Evolutionary conservation across 2,113 vertebrate species (phyloP), one percentile per base, ranked within the genome.

Genomic region (Fregata magnificens): DNA sequence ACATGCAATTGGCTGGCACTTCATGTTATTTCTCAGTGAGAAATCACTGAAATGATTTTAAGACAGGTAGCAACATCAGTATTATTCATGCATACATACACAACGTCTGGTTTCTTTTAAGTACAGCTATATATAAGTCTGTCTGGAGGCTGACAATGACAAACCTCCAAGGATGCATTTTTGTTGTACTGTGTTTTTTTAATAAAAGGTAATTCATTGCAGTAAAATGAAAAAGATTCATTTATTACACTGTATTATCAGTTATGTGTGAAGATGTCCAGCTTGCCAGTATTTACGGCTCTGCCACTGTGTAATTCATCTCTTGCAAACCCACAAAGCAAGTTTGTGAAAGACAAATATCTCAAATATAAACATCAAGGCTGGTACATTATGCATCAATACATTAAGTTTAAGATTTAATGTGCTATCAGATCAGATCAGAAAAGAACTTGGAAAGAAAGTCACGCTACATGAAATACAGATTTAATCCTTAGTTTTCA

Each of bases 231-330:
- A 55, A 91, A 45, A 67, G 66, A 76, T 84, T 55, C 4, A 79
- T 94, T 93, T 93, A 50, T 90, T 93, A 67, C 25, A 18, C n/a
- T 70, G 5, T 45, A 29, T 59, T 80, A 40, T 88, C 36, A 80
- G 38, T 59, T 88, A 25, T 4, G 10, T 82, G 22, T 90, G 70
- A 79, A 82, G 50, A 85, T 90, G 90, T 90, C 90, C 87, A 67
- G 65, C 55, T 86, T 91, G 32, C 73, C 74, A 87, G 45, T 91
- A 85, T 95, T 93, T 96, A 95, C 82, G 59, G 47, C 71, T 87
- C 52, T 61, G 44, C 13, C 24, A 40, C 38, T 52, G 17, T 79
- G 24, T 53, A 82, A 95, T 89, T 94, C 76, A 85, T 89, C 70
- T 91, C 56, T 59, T 17, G 2, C n/a, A 80, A 74, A 50, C 50